phyloP scores from a whole-genome alignment of 2,113 vertebrate species.

The Erythrocebus patas region DNA sequence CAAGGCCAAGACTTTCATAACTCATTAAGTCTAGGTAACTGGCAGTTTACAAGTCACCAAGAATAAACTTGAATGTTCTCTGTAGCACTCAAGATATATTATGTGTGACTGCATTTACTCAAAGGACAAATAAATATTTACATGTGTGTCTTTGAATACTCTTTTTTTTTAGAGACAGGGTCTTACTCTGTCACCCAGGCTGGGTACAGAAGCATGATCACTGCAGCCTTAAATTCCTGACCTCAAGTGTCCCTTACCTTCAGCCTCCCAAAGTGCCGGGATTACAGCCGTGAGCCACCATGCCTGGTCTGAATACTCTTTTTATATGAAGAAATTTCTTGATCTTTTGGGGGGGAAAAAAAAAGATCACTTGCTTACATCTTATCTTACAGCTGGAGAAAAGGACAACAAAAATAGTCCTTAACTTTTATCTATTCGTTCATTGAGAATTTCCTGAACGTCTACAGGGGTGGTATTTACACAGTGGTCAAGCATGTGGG shows the following conservation, averaged over 20 bases:
- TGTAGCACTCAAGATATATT: neutral
- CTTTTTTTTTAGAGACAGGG: neutral
- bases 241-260: too few species aligned
- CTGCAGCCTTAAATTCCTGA: too few species aligned
- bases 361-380: neutral
- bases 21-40: slow-evolving; percentile 30
- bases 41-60: slow-evolving; percentile 10
- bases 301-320: neutral
- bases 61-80: slow-evolving; percentile 19
- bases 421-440: neutral
- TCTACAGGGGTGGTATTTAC: neutral
- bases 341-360: neutral
- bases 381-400: neutral
- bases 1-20: neutral
- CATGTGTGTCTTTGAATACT: neutral
- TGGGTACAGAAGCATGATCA: too few species aligned
- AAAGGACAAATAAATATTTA: neutral
- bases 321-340: neutral
- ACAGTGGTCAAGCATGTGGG: neutral
- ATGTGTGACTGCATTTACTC: neutral
- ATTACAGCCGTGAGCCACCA: too few species aligned
- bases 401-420: neutral
- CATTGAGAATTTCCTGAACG: neutral
- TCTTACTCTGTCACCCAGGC: too few species aligned
- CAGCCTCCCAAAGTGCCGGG: too few species aligned